phyloP scores from a whole-genome alignment of 2,113 vertebrate genomes.

The Cyprinodon variegatus region DNA sequence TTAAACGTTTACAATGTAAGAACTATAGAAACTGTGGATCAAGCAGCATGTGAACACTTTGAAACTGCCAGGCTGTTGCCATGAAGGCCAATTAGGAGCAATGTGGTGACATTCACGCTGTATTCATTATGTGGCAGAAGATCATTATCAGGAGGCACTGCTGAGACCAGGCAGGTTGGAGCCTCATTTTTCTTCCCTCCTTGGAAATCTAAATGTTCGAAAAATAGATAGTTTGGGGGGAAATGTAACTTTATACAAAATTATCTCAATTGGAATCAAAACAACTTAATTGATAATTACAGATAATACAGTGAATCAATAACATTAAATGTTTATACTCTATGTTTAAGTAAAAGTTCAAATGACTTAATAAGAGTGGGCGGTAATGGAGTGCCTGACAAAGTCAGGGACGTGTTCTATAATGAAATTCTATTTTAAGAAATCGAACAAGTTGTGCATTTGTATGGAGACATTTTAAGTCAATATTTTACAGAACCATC shows the following conservation, averaged over 20 bases:
- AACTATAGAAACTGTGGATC: background rate
- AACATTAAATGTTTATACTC: background rate
- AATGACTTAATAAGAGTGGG: no score
- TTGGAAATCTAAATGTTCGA: background rate
- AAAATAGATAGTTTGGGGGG: no score
- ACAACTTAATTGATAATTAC: background rate
- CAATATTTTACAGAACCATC: no score
- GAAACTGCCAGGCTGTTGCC: slow-evolving; percentile 5
- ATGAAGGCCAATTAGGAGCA: slow-evolving; percentile 6
- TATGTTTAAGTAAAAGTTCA: no score
- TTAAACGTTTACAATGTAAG: slow-evolving; percentile 4
- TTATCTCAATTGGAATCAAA: background rate
- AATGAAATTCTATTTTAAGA: no score
- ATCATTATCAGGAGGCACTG: slow-evolving; percentile 23
- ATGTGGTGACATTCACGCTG: slow-evolving; percentile 24
- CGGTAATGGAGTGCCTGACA: no score
- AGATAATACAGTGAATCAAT: background rate
- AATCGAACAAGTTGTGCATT: no score
- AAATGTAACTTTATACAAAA: no score
- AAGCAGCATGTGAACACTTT: background rate
- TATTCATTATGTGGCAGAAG: slow-evolving; percentile 13
- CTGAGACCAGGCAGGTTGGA: background rate
- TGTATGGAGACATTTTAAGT: no score
- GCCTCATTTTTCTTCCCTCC: background rate
- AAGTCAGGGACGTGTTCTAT: no score